Conservation (phyloP, 2,113 vertebrate genomes). For the Chiloscyllium plagiosum region DNA sequence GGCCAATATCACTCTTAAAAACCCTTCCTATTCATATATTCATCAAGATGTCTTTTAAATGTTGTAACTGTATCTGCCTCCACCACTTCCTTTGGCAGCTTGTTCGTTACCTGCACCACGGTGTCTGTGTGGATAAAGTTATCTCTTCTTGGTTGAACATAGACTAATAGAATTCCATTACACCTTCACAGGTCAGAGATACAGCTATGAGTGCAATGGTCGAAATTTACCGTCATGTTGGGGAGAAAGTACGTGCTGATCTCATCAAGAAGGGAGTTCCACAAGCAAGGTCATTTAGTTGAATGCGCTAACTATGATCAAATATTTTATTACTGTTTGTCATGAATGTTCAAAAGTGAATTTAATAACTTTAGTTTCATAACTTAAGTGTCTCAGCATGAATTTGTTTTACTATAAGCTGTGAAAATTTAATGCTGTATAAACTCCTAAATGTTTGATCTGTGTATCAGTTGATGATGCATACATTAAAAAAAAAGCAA, state of each 20-base stretch:
- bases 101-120: too few relatives aligned
- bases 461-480: background rate
- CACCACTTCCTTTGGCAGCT: too few relatives aligned
- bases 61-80: too few relatives aligned
- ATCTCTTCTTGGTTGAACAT: background rate
- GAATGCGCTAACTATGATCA: slow-evolving; percentile 15
- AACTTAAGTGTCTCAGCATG: background rate
- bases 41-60: too few relatives aligned
- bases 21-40: too few relatives aligned
- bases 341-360: background rate
- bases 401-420: background rate
- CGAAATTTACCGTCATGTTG: slow-evolving; percentile 85
- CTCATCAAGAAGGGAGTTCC: slow-evolving; percentile 78
- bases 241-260: slow-evolving; percentile 77
- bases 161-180: background rate
- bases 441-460: background rate
- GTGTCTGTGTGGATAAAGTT: too few relatives aligned
- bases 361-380: background rate
- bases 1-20: too few relatives aligned
- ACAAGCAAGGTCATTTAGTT: slow-evolving; percentile 70
- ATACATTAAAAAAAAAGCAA: background rate
- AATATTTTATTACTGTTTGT: background rate
- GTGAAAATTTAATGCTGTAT: background rate
- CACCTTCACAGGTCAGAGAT: slow-evolving; percentile 74
- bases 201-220: slow-evolving; percentile 72